A percentile compares a stretch with the other conserved stretches of the same genome.
phyloP scores from a whole-genome alignment of 2,888 invertebrate genomes.

The Steinernema scapterisci region DNA sequence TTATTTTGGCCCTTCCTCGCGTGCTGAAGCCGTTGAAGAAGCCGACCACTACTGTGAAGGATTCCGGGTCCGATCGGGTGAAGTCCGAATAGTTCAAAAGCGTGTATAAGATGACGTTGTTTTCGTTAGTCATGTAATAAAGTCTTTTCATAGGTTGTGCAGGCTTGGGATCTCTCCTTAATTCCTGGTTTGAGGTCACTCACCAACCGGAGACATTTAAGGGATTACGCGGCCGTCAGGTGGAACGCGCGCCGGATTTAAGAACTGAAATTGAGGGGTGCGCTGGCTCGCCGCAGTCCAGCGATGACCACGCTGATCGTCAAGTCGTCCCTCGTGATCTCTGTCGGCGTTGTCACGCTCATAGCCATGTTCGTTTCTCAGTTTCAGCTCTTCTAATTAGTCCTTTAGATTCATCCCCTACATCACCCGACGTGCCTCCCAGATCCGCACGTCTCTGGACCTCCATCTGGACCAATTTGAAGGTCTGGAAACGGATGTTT shows the following conservation, averaged over 20 bases:
- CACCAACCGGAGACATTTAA: not conserved
- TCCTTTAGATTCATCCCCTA: not conserved
- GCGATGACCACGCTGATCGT: not conserved
- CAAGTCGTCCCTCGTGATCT: constrained; percentile 11
- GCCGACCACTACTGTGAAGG: not conserved
- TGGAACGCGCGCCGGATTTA: constrained; percentile 6
- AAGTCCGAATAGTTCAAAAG: not conserved
- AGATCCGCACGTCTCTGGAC: not conserved
- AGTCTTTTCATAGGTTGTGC: too few relatives aligned
- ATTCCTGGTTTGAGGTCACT: too few relatives aligned
- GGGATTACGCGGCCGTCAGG: constrained; percentile 2
- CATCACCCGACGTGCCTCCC: constrained; percentile 11
- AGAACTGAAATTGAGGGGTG: not conserved
- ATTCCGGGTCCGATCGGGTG: not conserved
- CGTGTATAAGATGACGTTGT: too few relatives aligned
- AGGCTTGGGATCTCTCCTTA: too few relatives aligned
- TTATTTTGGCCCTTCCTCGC: not conserved
- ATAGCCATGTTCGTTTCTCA: not conserved
- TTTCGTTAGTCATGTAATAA: too few relatives aligned
- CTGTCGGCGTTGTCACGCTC: constrained; percentile 11
- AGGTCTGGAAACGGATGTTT: not conserved
- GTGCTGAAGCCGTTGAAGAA: constrained; percentile 20
- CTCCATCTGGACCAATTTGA: constrained; percentile 7
- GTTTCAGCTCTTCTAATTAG: not conserved
- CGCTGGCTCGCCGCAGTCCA: not conserved